Base-by-base conservation (phyloP, 1,140 invertebrate genomes). In the Bradysia coprophila region DNA sequence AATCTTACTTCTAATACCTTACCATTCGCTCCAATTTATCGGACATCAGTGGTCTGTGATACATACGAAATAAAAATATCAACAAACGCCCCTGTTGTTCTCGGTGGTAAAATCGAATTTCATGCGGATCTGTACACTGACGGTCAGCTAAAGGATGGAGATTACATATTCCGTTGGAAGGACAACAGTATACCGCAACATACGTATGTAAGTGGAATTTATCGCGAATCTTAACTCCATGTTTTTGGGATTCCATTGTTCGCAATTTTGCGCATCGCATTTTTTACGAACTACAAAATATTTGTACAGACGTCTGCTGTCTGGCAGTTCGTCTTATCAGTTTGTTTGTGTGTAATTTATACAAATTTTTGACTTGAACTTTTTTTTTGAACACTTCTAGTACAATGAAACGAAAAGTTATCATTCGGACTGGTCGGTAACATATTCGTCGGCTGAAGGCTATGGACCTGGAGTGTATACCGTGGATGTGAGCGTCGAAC, bases 401-500 rank as follows among this genome's bases (percentile, higher is more conserved):
- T 6, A 36, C 5, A 36, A 6, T 16, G 18, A 16, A 36, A 16
- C 9, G 18, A 36, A 36, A 9, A 5, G 6, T n/a, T 9, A 4
- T 16, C 33, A 15, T 36, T 36, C 33, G n/a, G 33, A 65, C 47
- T 82, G 74, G 71, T 71, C 56, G 28, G 59, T 80, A 19, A 66
- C 60, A 38, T 81, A 77, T 57, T 42, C 9, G 5, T 55, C 65
- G 11, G 59, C 54, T 23, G 52, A 63, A 31, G 51, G 52, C 4
- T 69, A 69, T 59, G 62, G 62, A 43, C 59, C 71, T 43, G 72
- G 76, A n/a, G 47, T 51, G 3, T 79, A 81, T 51, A 62, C 59
- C 21, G 63, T 76, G n/a, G 59, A 72, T 51, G 68, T 83, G 1
- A 49, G 56, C 23, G 69, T 82, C 1, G 52, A 64, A 48, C 66